A percentile compares a stretch with the other conserved stretches of the same genome.
Evolutionary conservation across 2,113 vertebrate genomes (phyloP).

Genomic region (Gulo gulo): DNA sequence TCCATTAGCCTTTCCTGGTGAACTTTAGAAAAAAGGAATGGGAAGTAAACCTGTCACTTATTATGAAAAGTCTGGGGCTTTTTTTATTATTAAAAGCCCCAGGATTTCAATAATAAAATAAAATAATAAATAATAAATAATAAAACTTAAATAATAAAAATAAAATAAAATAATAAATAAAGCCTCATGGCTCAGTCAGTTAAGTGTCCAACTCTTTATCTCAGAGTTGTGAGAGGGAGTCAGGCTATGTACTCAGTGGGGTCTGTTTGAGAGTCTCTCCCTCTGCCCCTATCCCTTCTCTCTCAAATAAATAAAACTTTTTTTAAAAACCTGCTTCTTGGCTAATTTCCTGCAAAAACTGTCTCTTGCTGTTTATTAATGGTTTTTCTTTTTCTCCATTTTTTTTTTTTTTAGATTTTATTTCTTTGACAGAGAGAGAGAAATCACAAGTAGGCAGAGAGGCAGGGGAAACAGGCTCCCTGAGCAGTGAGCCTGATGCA

Average conservation of each 20-base stretch:
- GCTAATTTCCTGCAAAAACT: slow-evolving; percentile 3
- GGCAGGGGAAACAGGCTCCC: no score
- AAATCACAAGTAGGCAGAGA: no score
- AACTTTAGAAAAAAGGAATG: not conserved
- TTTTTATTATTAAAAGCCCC: slow-evolving; percentile 16
- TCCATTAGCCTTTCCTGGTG: not conserved
- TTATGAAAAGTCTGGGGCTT: not conserved
- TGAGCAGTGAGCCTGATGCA: no score
- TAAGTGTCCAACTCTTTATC: not conserved
- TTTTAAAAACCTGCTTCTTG: not conserved
- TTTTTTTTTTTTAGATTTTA: not conserved
- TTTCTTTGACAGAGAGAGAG: no score
- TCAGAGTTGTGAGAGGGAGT: not conserved
- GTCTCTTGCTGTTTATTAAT: slow-evolving; percentile 26
- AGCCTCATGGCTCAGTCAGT: not conserved
- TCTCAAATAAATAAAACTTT: not conserved
- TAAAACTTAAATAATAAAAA: no score
- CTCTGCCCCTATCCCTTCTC: not conserved
- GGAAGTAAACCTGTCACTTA: not conserved
- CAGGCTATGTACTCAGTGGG: not conserved
- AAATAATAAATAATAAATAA: no score
- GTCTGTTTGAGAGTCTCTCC: not conserved
- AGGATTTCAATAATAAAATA: no score
- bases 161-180: no score
- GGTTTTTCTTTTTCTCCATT: slow-evolving; percentile 21